Evolutionary conservation across 2,113 vertebrate species (phyloP), one percentile per base, ranked within the genome.

Genomic region (Amphiprion ocellaris): DNA sequence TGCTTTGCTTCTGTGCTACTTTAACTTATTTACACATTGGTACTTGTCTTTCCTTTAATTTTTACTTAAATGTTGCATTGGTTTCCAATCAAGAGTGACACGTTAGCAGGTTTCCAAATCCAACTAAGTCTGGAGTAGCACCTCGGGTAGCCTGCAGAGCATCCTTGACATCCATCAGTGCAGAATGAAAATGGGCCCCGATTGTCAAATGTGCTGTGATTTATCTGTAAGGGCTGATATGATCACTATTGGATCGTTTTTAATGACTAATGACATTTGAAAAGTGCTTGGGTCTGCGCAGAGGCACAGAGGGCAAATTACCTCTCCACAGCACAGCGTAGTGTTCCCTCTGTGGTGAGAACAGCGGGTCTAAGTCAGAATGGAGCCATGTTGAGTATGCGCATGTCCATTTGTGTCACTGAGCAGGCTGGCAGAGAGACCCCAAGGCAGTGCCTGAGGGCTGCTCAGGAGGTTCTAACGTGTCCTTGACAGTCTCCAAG

Each of bases 241-340:
- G 73, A 87, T 84, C 80, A 61, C 69, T 71, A 41, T 80, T 85
- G 66, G 70, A 77, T 88, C 16, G 9, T 82, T 88, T 90, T 86
- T 87, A 90, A 85, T 92, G 90, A 84, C 77, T 86, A 59, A 74
- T 89, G 81, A 74, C 82, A 85, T 90, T 84, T 91, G 76, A 81
- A 85, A 89, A 91, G 81, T 84, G 83, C 84, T 79, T 26, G 50
- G 75, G 79, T 85, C 71, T 64, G 62, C 74, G 71, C 68, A 19
- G 50, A 77, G 73, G 33, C 80, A 69, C 19, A 69, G 71, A 76
- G 75, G 84, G 79, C 47, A 74, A 88, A 89, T 77, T 65, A 70
- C 54, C 66, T 77, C 72, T 64, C 67, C n/a, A 69, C 68, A 50
- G 59, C 37, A n/a, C 54, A 47, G 56, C 8, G 44, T 58, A 54